Evolutionary conservation across 1,140 invertebrate species (phyloP).

Genomic region (Papilio helenus): DNA sequence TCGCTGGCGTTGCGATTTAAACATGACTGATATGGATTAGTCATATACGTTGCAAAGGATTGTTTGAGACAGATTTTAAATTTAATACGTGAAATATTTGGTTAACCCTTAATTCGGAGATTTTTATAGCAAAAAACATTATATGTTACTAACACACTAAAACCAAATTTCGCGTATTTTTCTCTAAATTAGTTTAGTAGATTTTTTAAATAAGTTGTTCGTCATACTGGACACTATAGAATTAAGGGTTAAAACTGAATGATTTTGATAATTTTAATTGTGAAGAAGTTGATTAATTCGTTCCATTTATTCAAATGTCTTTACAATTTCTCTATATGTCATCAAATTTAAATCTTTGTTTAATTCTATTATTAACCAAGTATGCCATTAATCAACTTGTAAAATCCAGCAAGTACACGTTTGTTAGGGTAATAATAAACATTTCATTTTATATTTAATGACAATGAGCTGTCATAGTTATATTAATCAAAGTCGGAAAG

Average conservation of each 20-base stretch:
- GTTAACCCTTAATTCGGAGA: too few relatives aligned
- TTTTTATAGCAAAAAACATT: too few relatives aligned
- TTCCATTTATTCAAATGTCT: too few relatives aligned
- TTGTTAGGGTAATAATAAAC: slow-evolving; percentile 38
- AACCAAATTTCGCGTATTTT: too few relatives aligned
- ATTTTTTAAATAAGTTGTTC: too few relatives aligned
- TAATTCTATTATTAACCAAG: slow-evolving; percentile 3
- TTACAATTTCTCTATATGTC: background rate
- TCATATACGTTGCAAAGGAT: slow-evolving; percentile 51
- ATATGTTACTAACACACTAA: too few relatives aligned
- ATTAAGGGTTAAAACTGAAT: too few relatives aligned
- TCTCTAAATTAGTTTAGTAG: too few relatives aligned
- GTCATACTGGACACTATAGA: too few relatives aligned
- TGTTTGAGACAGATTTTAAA: slow-evolving; percentile 5
- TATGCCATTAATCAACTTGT: slow-evolving; percentile 8
- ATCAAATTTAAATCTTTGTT: background rate
- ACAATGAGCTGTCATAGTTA: slow-evolving; percentile 65
- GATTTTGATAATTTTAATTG: too few relatives aligned
- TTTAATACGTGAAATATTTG: slow-evolving; percentile 13
- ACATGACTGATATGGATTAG: slow-evolving; percentile 76
- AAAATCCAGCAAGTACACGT: slow-evolving; percentile 9
- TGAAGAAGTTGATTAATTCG: too few relatives aligned
- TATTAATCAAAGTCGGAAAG: slow-evolving; percentile 77
- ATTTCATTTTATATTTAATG: slow-evolving; percentile 46
- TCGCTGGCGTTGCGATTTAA: slow-evolving; percentile 71